Evolutionary conservation across 2,797 vertebrate genomes (phyloP).

Genomic region (Phoebastria nigripes): DNA sequence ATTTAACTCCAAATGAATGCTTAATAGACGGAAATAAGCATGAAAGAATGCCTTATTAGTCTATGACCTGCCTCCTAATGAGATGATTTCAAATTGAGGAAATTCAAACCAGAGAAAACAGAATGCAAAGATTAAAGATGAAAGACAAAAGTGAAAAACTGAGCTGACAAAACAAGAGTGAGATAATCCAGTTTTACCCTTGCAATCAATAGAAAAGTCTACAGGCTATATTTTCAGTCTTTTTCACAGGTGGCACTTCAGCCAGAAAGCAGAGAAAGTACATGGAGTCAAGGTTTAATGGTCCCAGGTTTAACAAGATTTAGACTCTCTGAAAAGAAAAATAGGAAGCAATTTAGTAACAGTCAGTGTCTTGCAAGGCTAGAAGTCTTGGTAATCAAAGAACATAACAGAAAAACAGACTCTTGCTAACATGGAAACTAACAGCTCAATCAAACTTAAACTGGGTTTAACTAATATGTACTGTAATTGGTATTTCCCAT

Average conservation of each 20-base stretch:
- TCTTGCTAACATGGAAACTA: neutral
- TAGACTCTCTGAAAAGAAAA: neutral
- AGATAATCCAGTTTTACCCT: constrained; percentile 2
- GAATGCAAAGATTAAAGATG: neutral
- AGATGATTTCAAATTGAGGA: neutral
- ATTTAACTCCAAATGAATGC: neutral
- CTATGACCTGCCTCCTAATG: neutral
- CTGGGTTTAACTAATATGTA: neutral
- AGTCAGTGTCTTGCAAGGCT: neutral
- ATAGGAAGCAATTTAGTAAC: neutral
- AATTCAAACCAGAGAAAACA: neutral
- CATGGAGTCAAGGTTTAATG: neutral
- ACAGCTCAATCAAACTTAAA: neutral
- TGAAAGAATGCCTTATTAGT: neutral
- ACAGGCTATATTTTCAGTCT: neutral
- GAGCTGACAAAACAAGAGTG: neutral
- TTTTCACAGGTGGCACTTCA: neutral
- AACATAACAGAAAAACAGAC: neutral
- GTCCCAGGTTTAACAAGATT: neutral
- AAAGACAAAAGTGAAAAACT: constrained; percentile 3
- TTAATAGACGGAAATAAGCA: neutral
- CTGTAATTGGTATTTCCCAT: neutral
- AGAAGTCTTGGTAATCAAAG: neutral
- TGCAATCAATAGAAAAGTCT: neutral
- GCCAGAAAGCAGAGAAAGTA: neutral